Base-by-base conservation (phyloP, 2,113 vertebrate genomes). In the Crotalus viridis region DNA sequence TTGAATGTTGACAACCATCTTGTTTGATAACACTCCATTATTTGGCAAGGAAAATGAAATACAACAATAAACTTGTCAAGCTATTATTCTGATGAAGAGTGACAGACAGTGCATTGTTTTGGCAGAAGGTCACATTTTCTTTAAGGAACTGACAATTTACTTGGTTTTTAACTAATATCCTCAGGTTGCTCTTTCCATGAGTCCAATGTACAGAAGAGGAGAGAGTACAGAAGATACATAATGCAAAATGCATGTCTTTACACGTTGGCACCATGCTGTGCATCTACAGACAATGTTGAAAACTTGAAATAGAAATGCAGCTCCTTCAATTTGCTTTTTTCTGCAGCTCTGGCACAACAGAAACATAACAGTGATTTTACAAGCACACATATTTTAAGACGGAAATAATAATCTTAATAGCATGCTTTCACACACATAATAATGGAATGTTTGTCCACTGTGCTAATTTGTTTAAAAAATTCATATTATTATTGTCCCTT, bases 81-180 rank as follows among this genome's bases (percentile, higher is more conserved):
- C 74, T 74, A 3, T 48, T 64, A 8, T 33, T 43, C 59, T 61
- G 57, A 85, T 90, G 74, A 89, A 54, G 86, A 93, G 59, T 48
- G 90, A 54, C 28, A 93, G 88, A 0, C 0, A 54, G 69, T 94
- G 61, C 57, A 24, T 91, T 19, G 69, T 93, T 95, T 61, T 85
- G 54, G 87, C 88, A 94, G 43, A 89, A 93, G 90, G 91, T 91
- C 89, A 88, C 13, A 51, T 90, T 93, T 94, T 90, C 87, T 90
- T 52, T 69, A 64, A 64, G 93, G 57, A 52, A 74, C 90, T 91
- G 91, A 86, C 87, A 43, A 86, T 94, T 94, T 88, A 17, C 56
- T n/a, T 24, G 56, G 56, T 91, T 61, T 90, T 26, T 33, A 88
- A 48, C 74, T 91, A 3, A 4, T n/a, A 39, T 33, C 85, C 81